phyloP scores from a whole-genome alignment of 2,888 invertebrate species.

The Trichopria drosophilae region DNA sequence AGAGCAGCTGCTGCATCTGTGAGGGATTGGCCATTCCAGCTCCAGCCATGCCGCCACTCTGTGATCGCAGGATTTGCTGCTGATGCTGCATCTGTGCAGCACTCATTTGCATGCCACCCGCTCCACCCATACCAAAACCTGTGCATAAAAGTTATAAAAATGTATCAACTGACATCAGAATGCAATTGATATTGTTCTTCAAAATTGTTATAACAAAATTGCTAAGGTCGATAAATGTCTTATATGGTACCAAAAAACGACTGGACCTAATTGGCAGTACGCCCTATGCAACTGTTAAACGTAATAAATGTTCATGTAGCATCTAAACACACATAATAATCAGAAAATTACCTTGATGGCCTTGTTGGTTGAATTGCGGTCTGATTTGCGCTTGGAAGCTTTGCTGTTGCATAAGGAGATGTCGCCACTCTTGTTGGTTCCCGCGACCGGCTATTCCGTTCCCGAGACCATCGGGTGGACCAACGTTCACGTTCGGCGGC shows the following conservation, averaged over 20 bases:
- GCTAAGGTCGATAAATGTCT: no score
- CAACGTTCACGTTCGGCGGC: constrained; percentile 65
- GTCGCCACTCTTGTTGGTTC: constrained; percentile 63
- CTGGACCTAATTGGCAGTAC: no score
- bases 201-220: no score
- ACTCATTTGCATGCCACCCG: constrained; percentile 59
- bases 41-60: constrained; percentile 55
- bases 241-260: no score
- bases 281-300: constrained; percentile 11
- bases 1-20: constrained; percentile 61
- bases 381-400: constrained; percentile 61
- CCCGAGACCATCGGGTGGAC: constrained; percentile 62
- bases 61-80: constrained; percentile 58
- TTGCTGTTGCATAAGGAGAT: constrained; percentile 65
- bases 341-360: constrained; percentile 54
- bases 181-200: no score
- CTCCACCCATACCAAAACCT: constrained; percentile 55
- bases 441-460: constrained; percentile 62
- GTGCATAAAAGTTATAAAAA: no score
- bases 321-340: neutral
- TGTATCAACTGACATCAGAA: no score
- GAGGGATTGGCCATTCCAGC: constrained; percentile 52
- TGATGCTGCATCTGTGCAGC: constrained; percentile 61
- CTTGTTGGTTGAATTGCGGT: constrained; percentile 61
- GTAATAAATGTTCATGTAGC: neutral